Base-by-base conservation (phyloP, 2,888 invertebrate species). In the Deroplatys truncata region DNA sequence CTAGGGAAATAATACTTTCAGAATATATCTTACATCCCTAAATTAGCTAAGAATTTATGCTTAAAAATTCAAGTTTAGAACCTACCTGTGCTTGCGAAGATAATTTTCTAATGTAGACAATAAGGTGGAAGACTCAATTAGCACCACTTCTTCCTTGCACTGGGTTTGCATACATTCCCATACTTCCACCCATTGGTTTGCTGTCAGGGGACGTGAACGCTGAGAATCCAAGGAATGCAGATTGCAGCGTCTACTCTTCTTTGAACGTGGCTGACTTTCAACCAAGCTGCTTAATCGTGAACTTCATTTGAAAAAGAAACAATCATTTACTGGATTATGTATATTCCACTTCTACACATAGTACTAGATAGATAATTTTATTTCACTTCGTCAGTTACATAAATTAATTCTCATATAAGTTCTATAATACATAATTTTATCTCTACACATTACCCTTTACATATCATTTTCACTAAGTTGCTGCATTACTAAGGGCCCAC, bases 181-280 rank as follows among this genome's bases (percentile, higher is more conserved):
- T 16, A 97, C 97, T 92, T 97, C 97, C 90, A 96, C 95, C 98
- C 97, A 97, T 8, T 96, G 96, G 89, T 96, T 94, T 84, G 96
- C 95, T 16, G 20, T 4, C 35, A 92, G 92, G 25, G 96, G 96
- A 90, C 97, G 95, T 91, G 96, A 96, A 72, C 97, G 95, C 91
- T 98, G 98, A 28, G 98, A 97, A 93, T 98, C 98, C 91, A 98
- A 94, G 25, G 98, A 98, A 94, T 98, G 98, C 89, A 98, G 94
- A 25, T 97, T 95, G 94, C 98, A 98, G 88, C 98, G 95, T 92
- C 97, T 97, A 91, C 98, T 98, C 93, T 98, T 98, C 93, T 98
- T 98, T 93, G 97, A 97, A 91, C 97, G 95, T 84, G 97, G 96
- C 93, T 97, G 97, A 92, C 96, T 97, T 92, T 96, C 96, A 89